Evolutionary conservation across 2,113 vertebrate species (phyloP).

Genomic region (Terrapene triunguis): DNA sequence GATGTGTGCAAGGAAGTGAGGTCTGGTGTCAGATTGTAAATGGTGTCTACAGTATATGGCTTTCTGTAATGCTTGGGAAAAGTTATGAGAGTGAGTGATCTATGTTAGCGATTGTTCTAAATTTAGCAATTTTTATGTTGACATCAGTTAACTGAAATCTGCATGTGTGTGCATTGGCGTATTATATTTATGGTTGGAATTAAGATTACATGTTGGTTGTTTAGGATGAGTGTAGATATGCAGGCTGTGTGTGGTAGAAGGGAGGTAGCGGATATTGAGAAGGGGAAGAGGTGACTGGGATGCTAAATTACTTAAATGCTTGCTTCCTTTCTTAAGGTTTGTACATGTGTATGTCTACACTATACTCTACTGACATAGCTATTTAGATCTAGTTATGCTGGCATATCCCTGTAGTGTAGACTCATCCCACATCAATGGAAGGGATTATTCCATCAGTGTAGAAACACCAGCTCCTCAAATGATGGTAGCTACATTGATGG

Average conservation of each 20-base stretch:
- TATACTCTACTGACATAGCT: not conserved
- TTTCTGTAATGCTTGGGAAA: not conserved
- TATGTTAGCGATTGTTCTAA: not conserved
- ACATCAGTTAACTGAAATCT: not conserved
- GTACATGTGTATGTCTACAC: not conserved
- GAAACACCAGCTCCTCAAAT: not conserved
- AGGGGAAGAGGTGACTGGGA: not conserved
- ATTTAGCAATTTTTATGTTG: not conserved
- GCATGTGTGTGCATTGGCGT: not conserved
- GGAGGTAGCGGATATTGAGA: not conserved
- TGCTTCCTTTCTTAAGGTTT: not conserved
- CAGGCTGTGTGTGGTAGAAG: not conserved
- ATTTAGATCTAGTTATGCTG: not conserved
- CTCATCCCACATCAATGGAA: not conserved
- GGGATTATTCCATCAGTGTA: not conserved
- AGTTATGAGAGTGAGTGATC: not conserved
- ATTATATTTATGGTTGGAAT: not conserved
- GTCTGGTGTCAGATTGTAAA: not conserved
- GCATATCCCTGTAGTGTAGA: not conserved
- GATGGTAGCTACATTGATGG: not conserved
- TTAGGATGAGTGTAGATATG: not conserved
- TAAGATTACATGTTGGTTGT: not conserved
- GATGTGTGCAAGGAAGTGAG: not conserved
- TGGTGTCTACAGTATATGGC: not conserved
- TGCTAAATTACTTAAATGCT: not conserved